Conservation (phyloP, 2,888 invertebrate species). For the Folsomia candida region DNA sequence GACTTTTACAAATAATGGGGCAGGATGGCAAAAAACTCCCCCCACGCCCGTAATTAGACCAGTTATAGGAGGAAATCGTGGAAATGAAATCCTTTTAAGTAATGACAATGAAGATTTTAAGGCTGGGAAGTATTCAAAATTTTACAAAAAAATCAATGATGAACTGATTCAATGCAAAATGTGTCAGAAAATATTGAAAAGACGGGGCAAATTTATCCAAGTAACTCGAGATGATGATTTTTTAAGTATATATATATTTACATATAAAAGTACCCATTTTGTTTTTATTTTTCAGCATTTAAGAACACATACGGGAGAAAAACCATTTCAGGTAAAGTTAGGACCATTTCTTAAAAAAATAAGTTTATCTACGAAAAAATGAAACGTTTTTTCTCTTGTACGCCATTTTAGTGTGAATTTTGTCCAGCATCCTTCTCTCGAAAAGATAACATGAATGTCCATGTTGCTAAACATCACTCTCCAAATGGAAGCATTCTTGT, state of each 20-base stretch:
- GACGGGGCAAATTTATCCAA: background rate
- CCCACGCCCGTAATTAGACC: background rate
- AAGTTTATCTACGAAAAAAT: no score
- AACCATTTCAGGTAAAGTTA: background rate
- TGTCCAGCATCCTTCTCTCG: conserved; percentile 9
- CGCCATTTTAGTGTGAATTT: conserved; percentile 7
- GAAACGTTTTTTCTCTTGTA: no score
- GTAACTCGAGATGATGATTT: no score
- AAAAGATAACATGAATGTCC: conserved; percentile 12
- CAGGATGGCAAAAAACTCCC: background rate
- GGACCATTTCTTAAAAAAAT: background rate
- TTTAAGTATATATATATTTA: no score
- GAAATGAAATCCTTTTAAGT: background rate
- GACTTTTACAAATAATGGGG: background rate
- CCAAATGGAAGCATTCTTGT: background rate
- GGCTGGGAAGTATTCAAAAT: conserved; percentile 12
- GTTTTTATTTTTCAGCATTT: no score
- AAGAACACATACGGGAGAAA: conserved; percentile 4
- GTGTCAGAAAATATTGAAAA: conserved; percentile 5
- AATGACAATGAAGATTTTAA: conserved; percentile 6
- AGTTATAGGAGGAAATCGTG: background rate
- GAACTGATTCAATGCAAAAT: conserved; percentile 11
- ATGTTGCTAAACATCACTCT: background rate
- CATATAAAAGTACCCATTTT: no score
- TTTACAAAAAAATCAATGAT: conserved; percentile 1